Conservation (phyloP, 2,113 vertebrate species). For the Girardinichthys multiradiatus region DNA sequence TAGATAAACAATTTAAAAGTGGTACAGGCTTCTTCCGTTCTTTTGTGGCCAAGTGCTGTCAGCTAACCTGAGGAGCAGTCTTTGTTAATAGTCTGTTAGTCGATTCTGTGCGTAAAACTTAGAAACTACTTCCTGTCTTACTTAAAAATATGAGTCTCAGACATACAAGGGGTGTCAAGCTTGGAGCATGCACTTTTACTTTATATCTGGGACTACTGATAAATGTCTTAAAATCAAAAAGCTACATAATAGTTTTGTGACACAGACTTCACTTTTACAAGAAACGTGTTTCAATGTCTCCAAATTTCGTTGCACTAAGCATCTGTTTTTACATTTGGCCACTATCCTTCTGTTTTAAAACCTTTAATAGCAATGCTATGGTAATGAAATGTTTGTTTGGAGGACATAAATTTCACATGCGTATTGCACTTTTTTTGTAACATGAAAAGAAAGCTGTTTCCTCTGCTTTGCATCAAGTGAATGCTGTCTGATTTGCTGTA, state of each 20-base stretch:
- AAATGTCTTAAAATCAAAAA: not conserved
- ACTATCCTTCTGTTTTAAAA: not conserved
- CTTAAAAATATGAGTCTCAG: not conserved
- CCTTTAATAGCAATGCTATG: not conserved
- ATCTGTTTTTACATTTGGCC: not conserved
- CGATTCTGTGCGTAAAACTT: not conserved
- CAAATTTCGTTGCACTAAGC: too few relatives aligned
- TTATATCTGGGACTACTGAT: not conserved
- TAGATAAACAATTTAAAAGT: too few relatives aligned
- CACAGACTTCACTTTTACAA: too few relatives aligned
- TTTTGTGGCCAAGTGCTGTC: too few relatives aligned
- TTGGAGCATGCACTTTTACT: not conserved
- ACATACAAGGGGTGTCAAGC: not conserved
- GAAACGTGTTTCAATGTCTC: too few relatives aligned
- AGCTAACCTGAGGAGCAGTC: too few relatives aligned
- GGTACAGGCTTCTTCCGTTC: too few relatives aligned
- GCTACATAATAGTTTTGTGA: not conserved
- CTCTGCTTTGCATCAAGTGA: slow-evolving; percentile 14
- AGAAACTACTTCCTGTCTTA: not conserved
- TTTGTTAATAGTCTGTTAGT: not conserved
- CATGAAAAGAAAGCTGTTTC: slow-evolving; percentile 1
- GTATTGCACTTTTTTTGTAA: not conserved
- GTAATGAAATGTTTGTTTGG: not conserved
- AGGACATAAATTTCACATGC: slow-evolving; percentile 8
- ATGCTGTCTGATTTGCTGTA: slow-evolving; percentile 18